Evolutionary conservation across 2,113 vertebrate species (phyloP), one percentile per base, ranked within the genome.

Genomic region (Chloroceryle aenea): DNA sequence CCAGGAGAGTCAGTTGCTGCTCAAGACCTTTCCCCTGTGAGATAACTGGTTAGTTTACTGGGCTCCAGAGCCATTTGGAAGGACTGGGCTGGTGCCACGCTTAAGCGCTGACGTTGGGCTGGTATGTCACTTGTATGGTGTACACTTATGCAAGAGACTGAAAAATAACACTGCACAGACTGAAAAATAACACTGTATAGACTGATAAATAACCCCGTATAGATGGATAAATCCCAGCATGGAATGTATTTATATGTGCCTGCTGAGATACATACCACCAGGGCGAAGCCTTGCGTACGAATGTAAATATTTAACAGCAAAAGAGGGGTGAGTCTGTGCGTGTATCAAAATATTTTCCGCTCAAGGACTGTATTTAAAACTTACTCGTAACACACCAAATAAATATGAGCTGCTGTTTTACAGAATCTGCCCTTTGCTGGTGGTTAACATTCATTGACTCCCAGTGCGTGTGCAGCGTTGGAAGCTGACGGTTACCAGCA

Each of bases 221-320:
- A 78, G 88, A 71, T 79, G n/a, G 89, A 95, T 52, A 91, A 89
- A 97, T 95, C 64, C 40, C 73, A 34, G 47, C 59, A 71, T 14
- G 68, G 73, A 77, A 89, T 87, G 66, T 89, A 72, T 95, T 97
- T 95, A 75, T 63, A 78, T 6, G 34, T 81, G 64, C 42, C 77
- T 85, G 80, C 32, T 75, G 77, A 90, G 58, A 85, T 61, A 72
- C 40, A 90, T 36, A 91, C 86, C 56, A 56, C 56, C 43, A 55
- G 0, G 3, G 47, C 15, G 1, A 95, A 92, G 43, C 43, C 80
- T 40, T 56, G 43, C 18, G 9, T n/a, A 43, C 7, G 63, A 92
- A 92, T 75, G 89, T 95, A 94, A 95, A 94, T 87, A 93, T 95
- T 96, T 93, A 95, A 84, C 59, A 72, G 76, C 47, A 79, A 59